These are phyloP conservation scores for Liasis olivaceus DNA, from an alignment of 2,797 vertebrate species.

Conservation along the genomic window DNA sequence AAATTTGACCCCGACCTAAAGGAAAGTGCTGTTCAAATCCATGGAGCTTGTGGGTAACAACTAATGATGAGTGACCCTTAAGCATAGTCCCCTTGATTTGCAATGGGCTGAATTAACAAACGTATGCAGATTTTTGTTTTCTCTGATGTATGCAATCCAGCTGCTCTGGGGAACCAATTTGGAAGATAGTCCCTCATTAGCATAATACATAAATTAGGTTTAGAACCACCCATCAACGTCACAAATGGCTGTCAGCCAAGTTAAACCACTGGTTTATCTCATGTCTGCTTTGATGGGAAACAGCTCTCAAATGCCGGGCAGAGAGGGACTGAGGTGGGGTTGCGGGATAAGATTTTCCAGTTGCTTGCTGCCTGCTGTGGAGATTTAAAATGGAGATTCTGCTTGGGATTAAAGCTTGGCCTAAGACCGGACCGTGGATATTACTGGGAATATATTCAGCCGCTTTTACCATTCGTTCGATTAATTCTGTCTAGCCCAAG, in stretches of 20 bases:
- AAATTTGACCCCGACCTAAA: not conserved
- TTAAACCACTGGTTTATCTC: not conserved
- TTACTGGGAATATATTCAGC: no score
- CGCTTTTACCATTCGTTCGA: not conserved
- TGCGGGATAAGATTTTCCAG: no score
- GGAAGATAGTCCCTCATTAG: not conserved
- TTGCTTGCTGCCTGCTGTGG: no score
- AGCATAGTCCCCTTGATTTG: not conserved
- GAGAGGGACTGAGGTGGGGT: not conserved
- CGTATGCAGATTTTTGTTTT: no score
- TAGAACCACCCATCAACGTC: not conserved
- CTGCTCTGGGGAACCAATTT: not conserved
- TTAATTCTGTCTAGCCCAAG: not conserved
- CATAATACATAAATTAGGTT: not conserved
- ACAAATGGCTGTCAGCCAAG: not conserved
- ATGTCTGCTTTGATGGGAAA: no score
- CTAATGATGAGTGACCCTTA: not conserved
- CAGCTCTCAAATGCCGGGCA: no score
- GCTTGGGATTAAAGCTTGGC: no score
- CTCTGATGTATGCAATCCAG: not conserved
- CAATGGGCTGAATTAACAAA: not conserved
- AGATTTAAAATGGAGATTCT: no score
- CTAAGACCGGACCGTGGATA: no score
- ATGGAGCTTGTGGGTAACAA: not conserved
- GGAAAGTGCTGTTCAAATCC: not conserved